Evolutionary conservation across 2,888 invertebrate genomes (phyloP).

Genomic region (Cerastis rubricosa): DNA sequence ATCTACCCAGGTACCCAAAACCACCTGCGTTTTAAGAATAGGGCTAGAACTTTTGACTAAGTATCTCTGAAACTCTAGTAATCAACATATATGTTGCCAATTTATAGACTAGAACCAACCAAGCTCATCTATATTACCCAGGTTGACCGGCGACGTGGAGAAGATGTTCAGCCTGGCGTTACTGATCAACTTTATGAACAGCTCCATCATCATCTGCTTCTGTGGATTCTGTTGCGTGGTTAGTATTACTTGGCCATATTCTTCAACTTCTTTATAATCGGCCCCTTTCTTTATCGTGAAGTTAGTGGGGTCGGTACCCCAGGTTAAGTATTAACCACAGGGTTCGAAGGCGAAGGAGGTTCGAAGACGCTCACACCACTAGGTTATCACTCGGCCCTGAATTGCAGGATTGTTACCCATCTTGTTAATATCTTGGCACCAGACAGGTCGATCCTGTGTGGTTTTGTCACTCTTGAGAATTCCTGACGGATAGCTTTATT

Average conservation of each 20-base stretch:
- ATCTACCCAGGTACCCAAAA: no score
- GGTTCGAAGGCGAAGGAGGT: no score
- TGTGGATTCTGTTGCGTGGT: constrained; percentile 78
- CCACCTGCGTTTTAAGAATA: background rate
- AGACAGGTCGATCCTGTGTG: background rate
- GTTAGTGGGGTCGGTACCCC: no score
- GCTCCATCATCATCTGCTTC: constrained; percentile 80
- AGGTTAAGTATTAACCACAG: no score
- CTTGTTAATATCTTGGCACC: background rate
- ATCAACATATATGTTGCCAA: background rate
- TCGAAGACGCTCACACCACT: no score
- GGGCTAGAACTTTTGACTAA: background rate
- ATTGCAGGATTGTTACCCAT: background rate
- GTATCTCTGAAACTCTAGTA: background rate
- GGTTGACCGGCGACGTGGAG: constrained; percentile 75
- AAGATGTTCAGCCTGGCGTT: constrained; percentile 77
- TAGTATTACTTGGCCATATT: constrained; percentile 11
- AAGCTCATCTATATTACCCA: constrained; percentile 45
- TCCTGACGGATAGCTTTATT: background rate
- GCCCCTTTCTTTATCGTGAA: no score
- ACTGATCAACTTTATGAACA: constrained; percentile 80
- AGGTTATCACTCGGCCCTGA: no score
- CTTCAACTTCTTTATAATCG: background rate
- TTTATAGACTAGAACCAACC: background rate
- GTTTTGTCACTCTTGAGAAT: background rate